Base-by-base conservation (phyloP, 2,113 vertebrate species). In the Eonycteris spelaea region DNA sequence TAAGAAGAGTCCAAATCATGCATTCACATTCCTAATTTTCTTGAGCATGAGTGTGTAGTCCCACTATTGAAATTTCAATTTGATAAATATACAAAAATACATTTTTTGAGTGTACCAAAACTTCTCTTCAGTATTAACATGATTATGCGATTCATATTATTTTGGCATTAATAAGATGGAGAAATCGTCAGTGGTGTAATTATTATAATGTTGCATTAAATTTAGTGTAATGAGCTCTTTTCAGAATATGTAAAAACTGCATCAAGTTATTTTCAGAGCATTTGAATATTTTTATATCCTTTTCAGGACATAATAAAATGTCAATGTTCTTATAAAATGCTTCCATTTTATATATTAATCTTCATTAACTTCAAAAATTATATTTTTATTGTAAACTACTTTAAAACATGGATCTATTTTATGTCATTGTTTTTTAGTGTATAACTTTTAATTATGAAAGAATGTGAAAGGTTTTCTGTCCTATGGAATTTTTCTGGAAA, bases 1-100 rank as follows among this genome's bases (percentile, higher is more conserved):
- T 99, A 98, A 99, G 99, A 90, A 43, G 63, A 30, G 71, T 94
- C 59, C 18, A 48, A 70, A 92, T 10, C 63, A 0, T 30, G 77
- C 9, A 26, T 86, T 84, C 22, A 14, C 51, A 38, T 48, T 95
- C 79, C 48, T 80, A 19, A 83, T 95, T 65, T 90, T 96, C 63
- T 57, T 86, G n/a, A 40, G 61, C 22, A 57, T 79, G 22, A 70
- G 18, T 77, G 9, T 86, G 38, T 30, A 51, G 78, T 79, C 65
- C 16, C 83, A 38, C 30, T 6, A 51, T 2, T 91, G 33, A 82
- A 61, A 86, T 84, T 55, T 68, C n/a, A 48, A 59, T 55, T 40
- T 75, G 51, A 57, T 95, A 78, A 94, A 70, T 33, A 40, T 43
- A 51, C 26, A 65, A 53, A 93, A 80, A 77, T 51, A 57, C 61